phyloP scores from a whole-genome alignment of 2,113 vertebrate species.

The Pimephales promelas region DNA sequence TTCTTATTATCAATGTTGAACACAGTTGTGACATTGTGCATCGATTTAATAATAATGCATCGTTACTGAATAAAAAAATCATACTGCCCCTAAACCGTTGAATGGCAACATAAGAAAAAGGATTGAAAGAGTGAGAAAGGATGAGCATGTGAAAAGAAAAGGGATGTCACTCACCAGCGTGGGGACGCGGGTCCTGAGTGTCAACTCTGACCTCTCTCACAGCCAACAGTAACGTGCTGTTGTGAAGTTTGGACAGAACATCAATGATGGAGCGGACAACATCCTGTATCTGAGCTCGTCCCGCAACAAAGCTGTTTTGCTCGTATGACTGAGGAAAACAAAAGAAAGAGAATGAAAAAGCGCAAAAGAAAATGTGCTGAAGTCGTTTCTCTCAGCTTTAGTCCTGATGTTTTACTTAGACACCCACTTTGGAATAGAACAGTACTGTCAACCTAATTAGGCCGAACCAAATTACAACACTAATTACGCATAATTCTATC shows the following conservation, averaged over 20 bases:
- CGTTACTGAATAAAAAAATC: no score
- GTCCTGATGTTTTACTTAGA: neutral
- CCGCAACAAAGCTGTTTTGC: slow-evolving; percentile 74
- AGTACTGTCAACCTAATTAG: no score
- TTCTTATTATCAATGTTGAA: no score
- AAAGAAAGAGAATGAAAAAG: neutral
- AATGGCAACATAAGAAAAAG: no score
- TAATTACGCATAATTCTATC: neutral
- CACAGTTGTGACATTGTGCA: no score
- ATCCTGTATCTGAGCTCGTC: slow-evolving; percentile 82
- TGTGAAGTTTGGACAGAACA: slow-evolving; percentile 86
- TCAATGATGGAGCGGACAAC: slow-evolving; percentile 83
- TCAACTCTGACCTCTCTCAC: slow-evolving; percentile 92
- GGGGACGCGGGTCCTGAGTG: slow-evolving; percentile 71
- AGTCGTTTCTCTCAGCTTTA: neutral
- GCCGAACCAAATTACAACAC: no score
- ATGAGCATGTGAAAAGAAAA: no score
- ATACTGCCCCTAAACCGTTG: no score
- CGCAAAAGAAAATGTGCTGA: neutral
- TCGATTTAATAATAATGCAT: no score
- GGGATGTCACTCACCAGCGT: slow-evolving; percentile 74
- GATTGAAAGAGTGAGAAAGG: no score
- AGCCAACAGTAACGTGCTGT: slow-evolving; percentile 87
- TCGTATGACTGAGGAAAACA: slow-evolving; percentile 80
- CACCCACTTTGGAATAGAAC: neutral